These are phyloP conservation scores for Pangasianodon hypophthalmus DNA, from an alignment of 2,113 vertebrate species.

Conservation along the genomic window DNA sequence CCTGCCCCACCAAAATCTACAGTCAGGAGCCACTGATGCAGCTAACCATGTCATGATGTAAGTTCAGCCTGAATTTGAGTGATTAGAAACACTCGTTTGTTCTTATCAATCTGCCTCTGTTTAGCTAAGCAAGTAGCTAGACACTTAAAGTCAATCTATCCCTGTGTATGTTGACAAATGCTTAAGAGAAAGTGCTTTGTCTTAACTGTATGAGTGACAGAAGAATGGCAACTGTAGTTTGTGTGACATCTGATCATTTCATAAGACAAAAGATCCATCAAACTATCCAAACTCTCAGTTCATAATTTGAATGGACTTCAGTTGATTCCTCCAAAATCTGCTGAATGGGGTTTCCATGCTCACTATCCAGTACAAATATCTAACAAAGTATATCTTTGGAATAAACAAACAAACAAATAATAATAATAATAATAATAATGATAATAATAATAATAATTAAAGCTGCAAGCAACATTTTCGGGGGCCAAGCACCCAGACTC, in stretches of 20 bases:
- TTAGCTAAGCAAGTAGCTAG: neutral
- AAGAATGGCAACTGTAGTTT: neutral
- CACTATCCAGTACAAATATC: neutral
- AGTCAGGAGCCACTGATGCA: neutral
- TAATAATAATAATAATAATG: too few species aligned
- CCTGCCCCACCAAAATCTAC: neutral
- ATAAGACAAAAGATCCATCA: neutral
- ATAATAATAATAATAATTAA: too few species aligned
- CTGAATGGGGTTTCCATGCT: neutral
- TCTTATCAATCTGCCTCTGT: neutral
- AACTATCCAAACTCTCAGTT: neutral
- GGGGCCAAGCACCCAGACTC: too few species aligned
- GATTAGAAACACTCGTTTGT: neutral
- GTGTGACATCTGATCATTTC: neutral
- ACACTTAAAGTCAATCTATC: neutral
- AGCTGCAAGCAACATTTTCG: too few species aligned
- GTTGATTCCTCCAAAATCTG: neutral
- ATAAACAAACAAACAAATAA: neutral
- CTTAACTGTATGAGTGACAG: neutral
- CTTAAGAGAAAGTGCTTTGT: neutral
- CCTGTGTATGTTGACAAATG: neutral
- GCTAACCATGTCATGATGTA: slow-evolving; percentile 4
- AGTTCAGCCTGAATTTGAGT: neutral
- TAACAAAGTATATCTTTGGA: neutral
- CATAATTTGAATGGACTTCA: neutral